These are phyloP conservation scores for Enoplosus armatus DNA, from an alignment of 2,797 vertebrate genomes.

Conservation along the genomic window DNA sequence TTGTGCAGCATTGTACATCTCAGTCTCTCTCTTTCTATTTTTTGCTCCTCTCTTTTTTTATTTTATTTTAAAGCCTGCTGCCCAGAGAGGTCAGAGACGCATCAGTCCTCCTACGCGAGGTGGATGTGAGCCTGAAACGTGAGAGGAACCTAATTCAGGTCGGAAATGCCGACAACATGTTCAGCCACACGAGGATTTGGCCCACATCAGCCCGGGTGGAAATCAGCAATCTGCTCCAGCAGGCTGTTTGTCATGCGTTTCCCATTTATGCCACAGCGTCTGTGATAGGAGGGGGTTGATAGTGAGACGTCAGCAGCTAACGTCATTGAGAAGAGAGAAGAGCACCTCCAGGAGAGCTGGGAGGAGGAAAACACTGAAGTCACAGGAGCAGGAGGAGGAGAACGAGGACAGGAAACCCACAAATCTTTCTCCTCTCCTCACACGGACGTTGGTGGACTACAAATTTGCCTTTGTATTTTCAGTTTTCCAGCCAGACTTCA, in stretches of 20 bases:
- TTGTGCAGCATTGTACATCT: slow-evolving; percentile 55
- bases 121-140: neutral
- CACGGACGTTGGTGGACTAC: neutral
- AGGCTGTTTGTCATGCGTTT: slow-evolving; percentile 9
- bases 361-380: neutral
- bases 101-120: slow-evolving; percentile 30
- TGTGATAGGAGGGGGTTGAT: neutral
- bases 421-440: neutral
- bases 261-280: slow-evolving; percentile 14
- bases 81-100: slow-evolving; percentile 65
- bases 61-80: slow-evolving; percentile 56
- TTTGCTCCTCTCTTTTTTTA: slow-evolving; percentile 47
- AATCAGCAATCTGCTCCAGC: neutral
- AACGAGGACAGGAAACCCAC: neutral
- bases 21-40: slow-evolving; percentile 60
- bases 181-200: slow-evolving; percentile 18
- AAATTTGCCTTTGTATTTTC: neutral
- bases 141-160: slow-evolving; percentile 4
- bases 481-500: neutral
- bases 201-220: neutral
- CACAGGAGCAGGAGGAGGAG: neutral
- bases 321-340: neutral
- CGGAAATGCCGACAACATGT: slow-evolving; percentile 11
- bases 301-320: slow-evolving; percentile 1
- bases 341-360: slow-evolving; percentile 12